phyloP scores from a whole-genome alignment of 1,140 invertebrate species.

The Drosophila subpulchrella region DNA sequence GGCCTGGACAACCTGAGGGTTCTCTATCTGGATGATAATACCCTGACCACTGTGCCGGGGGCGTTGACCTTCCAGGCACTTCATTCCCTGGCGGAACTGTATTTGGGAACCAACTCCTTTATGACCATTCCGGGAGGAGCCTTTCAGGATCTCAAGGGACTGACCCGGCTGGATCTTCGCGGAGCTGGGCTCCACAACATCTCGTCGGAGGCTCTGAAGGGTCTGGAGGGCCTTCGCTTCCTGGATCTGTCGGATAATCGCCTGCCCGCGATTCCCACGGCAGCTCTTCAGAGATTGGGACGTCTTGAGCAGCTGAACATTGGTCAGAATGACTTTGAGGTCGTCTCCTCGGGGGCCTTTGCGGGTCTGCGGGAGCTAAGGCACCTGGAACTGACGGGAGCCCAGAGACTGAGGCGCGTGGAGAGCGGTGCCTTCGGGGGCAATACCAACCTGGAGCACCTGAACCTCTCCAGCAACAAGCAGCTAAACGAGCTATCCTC shows the following conservation, averaged over 20 bases:
- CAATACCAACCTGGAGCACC: constrained; percentile 92
- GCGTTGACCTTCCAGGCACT: constrained; percentile 88
- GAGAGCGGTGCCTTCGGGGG: constrained; percentile 91
- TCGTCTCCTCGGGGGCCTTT: constrained; percentile 89
- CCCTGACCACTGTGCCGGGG: constrained; percentile 90
- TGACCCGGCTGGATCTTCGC: constrained; percentile 91
- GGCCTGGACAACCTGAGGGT: constrained; percentile 90
- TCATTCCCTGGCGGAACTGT: constrained; percentile 91
- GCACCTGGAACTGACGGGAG: constrained; percentile 91
- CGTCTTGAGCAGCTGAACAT: constrained; percentile 92
- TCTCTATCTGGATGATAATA: constrained; percentile 94
- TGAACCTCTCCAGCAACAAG: constrained; percentile 91
- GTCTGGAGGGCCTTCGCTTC: constrained; percentile 89
- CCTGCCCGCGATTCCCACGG: constrained; percentile 90
- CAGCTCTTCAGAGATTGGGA: constrained; percentile 88
- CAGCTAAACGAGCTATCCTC: constrained; percentile 89
- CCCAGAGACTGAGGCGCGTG: constrained; percentile 88
- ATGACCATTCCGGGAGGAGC: constrained; percentile 89
- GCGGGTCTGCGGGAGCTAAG: constrained; percentile 91
- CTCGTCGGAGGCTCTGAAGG: constrained; percentile 90
- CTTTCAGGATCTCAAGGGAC: constrained; percentile 90
- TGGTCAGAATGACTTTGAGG: constrained; percentile 92
- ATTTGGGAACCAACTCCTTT: constrained; percentile 93
- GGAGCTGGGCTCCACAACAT: constrained; percentile 92
- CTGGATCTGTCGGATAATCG: constrained; percentile 92